phyloP scores from a whole-genome alignment of 1,140 invertebrate species.

The Chrysoperla carnea region DNA sequence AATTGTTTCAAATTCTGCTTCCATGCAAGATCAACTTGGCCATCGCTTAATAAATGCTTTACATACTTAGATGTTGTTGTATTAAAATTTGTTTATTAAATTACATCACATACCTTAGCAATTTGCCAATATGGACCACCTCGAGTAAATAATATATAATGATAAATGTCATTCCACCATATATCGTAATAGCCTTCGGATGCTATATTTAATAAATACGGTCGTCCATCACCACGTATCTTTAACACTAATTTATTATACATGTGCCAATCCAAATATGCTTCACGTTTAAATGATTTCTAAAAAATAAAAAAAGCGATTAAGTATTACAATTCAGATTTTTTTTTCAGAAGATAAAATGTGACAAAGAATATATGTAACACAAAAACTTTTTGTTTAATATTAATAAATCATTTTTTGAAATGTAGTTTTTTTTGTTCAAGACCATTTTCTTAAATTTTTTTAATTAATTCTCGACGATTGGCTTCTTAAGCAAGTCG shows the following conservation, averaged over 20 bases:
- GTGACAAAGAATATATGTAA: constrained; percentile 5
- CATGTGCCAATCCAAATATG: constrained; percentile 47
- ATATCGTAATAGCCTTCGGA: constrained; percentile 56
- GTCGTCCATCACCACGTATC: constrained; percentile 79
- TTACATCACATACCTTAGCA: constrained; percentile 48
- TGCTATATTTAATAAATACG: constrained; percentile 64
- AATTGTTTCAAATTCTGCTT: no score
- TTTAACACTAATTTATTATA: constrained; percentile 76
- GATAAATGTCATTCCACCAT: constrained; percentile 67
- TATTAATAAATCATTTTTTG: no score
- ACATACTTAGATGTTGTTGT: no score
- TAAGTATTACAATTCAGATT: not conserved
- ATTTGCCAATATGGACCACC: constrained; percentile 95
- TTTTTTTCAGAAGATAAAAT: not conserved
- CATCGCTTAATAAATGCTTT: no score
- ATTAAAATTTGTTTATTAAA: no score
- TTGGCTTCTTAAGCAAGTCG: no score
- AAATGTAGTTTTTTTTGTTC: no score
- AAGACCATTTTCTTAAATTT: no score
- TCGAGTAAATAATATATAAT: constrained; percentile 71
- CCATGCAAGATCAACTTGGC: no score
- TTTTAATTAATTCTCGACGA: no score
- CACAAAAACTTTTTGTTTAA: no score
- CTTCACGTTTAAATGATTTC: constrained; percentile 67
- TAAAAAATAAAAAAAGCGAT: constrained; percentile 23